Conservation (phyloP, 2,797 vertebrate genomes). For the Manis crassicaudata region DNA sequence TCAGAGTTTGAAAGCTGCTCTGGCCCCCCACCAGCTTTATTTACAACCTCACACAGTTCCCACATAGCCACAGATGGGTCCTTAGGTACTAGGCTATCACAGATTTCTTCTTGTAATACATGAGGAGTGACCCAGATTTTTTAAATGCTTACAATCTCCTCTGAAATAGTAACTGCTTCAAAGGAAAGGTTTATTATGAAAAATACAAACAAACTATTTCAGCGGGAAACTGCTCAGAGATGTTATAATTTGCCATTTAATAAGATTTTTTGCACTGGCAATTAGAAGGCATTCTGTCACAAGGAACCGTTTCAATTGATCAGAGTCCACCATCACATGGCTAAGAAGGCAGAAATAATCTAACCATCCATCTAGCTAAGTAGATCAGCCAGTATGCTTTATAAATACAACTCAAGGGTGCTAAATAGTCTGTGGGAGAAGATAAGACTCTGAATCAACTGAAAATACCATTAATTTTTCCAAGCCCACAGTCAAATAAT, state of each 20-base stretch:
- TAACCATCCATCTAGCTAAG: slow-evolving; percentile 54
- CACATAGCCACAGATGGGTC: slow-evolving; percentile 50
- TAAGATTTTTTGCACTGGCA: slow-evolving; percentile 47
- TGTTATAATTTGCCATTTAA: slow-evolving; percentile 69
- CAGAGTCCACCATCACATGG: neutral
- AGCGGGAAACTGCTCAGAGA: slow-evolving; percentile 36
- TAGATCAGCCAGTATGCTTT: slow-evolving; percentile 5
- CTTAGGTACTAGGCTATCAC: slow-evolving; percentile 34
- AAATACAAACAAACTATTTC: slow-evolving; percentile 48
- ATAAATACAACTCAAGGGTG: slow-evolving; percentile 50
- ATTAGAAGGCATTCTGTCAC: slow-evolving; percentile 51
- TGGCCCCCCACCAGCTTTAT: slow-evolving; percentile 28
- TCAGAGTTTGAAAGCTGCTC: neutral
- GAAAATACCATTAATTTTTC: slow-evolving; percentile 35
- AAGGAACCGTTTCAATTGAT: slow-evolving; percentile 37
- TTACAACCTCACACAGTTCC: slow-evolving; percentile 31
- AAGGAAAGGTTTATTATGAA: slow-evolving; percentile 53
- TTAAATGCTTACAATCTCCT: slow-evolving; percentile 53
- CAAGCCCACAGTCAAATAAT: neutral
- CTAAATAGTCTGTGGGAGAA: slow-evolving; percentile 12
- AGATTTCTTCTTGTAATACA: slow-evolving; percentile 50
- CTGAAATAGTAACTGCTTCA: slow-evolving; percentile 69
- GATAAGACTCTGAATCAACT: neutral
- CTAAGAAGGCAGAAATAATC: slow-evolving; percentile 76
- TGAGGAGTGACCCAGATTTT: slow-evolving; percentile 73